Percentiles rank a stretch among this genome's conserved stretches.
Evolutionary conservation across 2,888 invertebrate species (phyloP).

Genomic region (Dimorphilus gyrociliatus): DNA sequence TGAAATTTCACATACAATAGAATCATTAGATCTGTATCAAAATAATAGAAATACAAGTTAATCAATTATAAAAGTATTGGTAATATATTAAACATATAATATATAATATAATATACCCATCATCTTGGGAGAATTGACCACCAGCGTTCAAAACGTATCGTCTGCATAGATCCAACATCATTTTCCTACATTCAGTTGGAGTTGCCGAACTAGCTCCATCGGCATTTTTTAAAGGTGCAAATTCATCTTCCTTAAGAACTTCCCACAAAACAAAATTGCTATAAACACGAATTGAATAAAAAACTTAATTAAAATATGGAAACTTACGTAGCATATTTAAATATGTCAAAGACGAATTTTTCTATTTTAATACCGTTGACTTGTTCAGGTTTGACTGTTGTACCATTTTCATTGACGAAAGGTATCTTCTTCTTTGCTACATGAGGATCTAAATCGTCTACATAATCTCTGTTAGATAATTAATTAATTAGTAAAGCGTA

Average conservation of each 20-base stretch:
- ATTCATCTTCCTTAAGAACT: conserved; percentile 80
- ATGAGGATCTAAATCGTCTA: conserved; percentile 65
- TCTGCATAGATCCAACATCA: conserved; percentile 43
- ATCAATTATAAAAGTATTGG: too few relatives aligned
- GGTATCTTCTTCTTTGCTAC: conserved; percentile 95
- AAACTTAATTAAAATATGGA: too few relatives aligned
- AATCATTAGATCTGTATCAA: too few relatives aligned
- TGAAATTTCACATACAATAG: conserved; percentile 81
- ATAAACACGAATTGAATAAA: too few relatives aligned
- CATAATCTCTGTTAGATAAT: too few relatives aligned
- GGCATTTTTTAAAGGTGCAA: conserved; percentile 88
- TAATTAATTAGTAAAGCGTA: too few relatives aligned
- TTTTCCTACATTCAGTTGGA: conserved; percentile 64
- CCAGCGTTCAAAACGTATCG: conserved; percentile 65
- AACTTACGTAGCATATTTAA: conserved; percentile 65
- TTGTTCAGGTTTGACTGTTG: conserved; percentile 50
- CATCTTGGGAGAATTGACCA: conserved; percentile 55
- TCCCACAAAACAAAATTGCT: conserved; percentile 67
- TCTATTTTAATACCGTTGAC: conserved; percentile 97
- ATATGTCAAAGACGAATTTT: conserved; percentile 97
- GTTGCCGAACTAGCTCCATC: conserved; percentile 74
- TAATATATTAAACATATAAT: too few relatives aligned
- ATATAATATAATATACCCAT: too few relatives aligned
- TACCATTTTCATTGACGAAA: conserved; percentile 54
- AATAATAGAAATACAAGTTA: too few relatives aligned